Base-by-base conservation (phyloP, 2,888 invertebrate genomes). In the Lochmaea crataegi region DNA sequence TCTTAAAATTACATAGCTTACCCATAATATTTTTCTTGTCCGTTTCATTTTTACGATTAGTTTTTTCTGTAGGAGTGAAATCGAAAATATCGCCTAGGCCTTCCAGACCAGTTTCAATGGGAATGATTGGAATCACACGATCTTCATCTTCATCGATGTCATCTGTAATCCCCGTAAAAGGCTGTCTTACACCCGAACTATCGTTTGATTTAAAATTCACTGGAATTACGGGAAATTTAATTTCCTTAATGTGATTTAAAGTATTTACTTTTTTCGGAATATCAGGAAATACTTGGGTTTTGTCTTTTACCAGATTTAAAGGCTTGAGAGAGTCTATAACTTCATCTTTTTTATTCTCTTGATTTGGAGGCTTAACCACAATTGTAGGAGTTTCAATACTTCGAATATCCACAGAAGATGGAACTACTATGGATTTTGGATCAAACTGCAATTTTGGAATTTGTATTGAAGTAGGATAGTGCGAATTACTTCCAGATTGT, bases 81-180 rank as follows among this genome's bases (percentile, higher is more conserved):
- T 53, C 16, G 16, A 9, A 16, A 9, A 9, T 45, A 45, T 45
- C 45, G 11, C 14, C 12, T 14, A 45, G 6, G 5, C 48, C 48
- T n/a, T 48, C n/a, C 2, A 7, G 48, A n/a, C 14, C 16, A 16
- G 7, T 10, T 18, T 9, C 38, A 60, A 38, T n/a, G 2, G 60
- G 60, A 60, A 60, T 60, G 32, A 60, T 60, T 60, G 60, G 60
- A 60, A 60, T 38, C 9, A 60, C 38, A n/a, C 14, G 9, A 4
- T 38, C 38, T 26, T 32, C 38, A 60, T 60, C 14, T 38, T 60
- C 38, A 60, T 60, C n/a, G 9, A 22, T 4, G n/a, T 38, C 32
- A 38, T 18, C 10, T 53, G 1, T 7, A 9, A 53, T 6, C 16
- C 53, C 53, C 18, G 53, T 16, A 16, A 53, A 18, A 10, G 53